Evolutionary conservation across 2,888 invertebrate species (phyloP), one percentile per base, ranked within the genome.

Genomic region (Gari tellinella): DNA sequence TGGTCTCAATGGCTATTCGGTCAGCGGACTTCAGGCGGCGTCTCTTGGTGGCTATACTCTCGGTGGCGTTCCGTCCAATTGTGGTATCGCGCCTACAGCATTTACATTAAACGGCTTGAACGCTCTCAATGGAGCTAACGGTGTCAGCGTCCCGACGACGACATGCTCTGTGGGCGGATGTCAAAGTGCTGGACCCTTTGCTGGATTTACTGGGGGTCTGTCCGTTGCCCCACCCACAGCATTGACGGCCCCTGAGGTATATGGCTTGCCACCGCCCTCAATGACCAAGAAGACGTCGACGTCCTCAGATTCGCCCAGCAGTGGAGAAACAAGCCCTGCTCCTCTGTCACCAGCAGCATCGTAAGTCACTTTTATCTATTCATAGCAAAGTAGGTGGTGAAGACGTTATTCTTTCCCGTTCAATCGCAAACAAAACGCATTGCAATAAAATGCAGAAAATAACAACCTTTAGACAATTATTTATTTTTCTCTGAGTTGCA

Each of bases 301-400:
- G 12, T 40, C 65, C 4, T 58, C 75, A 2, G 77, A 73, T 37
- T 69, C 72, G 8, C 58, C 77, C 2, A 69, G 77, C 45, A 77
- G 77, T 41, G 77, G 72, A 8, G 72, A 68, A 7, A 57, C 72
- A 4, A 77, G 77, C 52, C 77, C 77, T 21, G 77, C 77, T 1
- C 72, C 77, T 14, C 55, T 77, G 17, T 69, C 77, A 14, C 77
- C 77, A 10, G 77, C 77, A 12, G 72, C 72, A 57, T 72, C 77
- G 77, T 77, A 69, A 77, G 77, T 77, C 23, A 37, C n/a, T 21
- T 37, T 58, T 48, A 21, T n/a, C n/a, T n/a, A n/a, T n/a, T n/a
- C n/a, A n/a, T n/a, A n/a, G n/a, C n/a, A n/a, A n/a, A n/a, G n/a
- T n/a, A n/a, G n/a, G n/a, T n/a, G n/a, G n/a, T n/a, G n/a, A n/a